These are phyloP conservation scores for Lathronympha strigana DNA, from an alignment of 2,888 invertebrate species.

Conservation along the genomic window DNA sequence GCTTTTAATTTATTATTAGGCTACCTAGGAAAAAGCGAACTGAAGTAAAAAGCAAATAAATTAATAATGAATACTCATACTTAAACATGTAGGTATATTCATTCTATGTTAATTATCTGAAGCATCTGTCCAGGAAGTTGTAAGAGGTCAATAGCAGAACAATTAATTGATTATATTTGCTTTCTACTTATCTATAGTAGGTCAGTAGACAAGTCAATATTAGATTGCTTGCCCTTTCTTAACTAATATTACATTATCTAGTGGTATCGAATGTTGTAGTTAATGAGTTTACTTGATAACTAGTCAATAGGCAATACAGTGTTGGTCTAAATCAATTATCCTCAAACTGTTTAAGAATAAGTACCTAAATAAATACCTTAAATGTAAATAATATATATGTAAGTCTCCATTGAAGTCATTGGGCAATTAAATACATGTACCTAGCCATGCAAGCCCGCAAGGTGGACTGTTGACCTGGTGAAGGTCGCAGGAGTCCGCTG, in stretches of 20 bases:
- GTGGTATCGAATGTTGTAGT: constrained; percentile 17
- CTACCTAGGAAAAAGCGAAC: too few species aligned
- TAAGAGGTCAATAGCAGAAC: constrained; percentile 73
- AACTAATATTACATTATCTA: constrained; percentile 56
- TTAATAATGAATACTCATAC: too few species aligned
- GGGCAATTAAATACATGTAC: too few species aligned
- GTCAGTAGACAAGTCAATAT: constrained; percentile 71
- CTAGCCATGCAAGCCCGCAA: too few species aligned
- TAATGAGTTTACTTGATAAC: constrained; percentile 22
- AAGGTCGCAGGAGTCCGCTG: too few species aligned
- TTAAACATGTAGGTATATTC: too few species aligned
- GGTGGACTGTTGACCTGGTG: too few species aligned
- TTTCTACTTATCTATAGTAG: constrained; percentile 76
- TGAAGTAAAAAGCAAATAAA: too few species aligned
- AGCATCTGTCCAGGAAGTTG: constrained; percentile 2
- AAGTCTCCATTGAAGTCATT: too few species aligned
- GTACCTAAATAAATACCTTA: neutral
- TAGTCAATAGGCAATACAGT: neutral
- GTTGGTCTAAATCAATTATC: neutral
- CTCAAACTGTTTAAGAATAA: neutral
- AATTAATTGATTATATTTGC: constrained; percentile 74
- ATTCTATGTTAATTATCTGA: neutral
- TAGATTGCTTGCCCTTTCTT: constrained; percentile 58
- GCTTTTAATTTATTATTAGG: too few species aligned
- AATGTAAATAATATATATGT: too few species aligned